Evolutionary conservation across 1,140 invertebrate species (phyloP).

Genomic region (Drosophila guanche): DNA sequence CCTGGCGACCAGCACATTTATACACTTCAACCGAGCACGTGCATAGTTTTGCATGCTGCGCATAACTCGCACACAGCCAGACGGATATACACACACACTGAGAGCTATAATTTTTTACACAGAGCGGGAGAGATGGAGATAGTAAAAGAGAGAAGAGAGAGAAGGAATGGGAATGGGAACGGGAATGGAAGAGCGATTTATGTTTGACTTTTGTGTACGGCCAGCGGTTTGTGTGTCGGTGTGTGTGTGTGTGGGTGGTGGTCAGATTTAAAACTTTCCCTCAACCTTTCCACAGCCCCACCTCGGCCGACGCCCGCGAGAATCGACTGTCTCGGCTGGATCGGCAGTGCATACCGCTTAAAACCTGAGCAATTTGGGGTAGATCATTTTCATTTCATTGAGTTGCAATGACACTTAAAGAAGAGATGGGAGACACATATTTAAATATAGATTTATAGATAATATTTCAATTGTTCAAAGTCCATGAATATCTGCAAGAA

Average conservation of each 20-base stretch:
- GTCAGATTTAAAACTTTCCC: slow-evolving; percentile 63
- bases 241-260: slow-evolving; percentile 2
- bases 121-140: slow-evolving; percentile 22
- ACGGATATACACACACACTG: slow-evolving; percentile 16
- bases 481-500: too few species aligned
- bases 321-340: slow-evolving; percentile 44
- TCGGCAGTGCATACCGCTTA: slow-evolving; percentile 26
- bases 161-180: slow-evolving; percentile 22
- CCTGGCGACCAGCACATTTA: slow-evolving; percentile 69
- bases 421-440: too few species aligned
- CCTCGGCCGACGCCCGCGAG: slow-evolving; percentile 18
- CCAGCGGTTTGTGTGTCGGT: slow-evolving; percentile 53
- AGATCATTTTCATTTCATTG: neutral
- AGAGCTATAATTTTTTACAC: slow-evolving; percentile 68
- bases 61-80: slow-evolving; percentile 63
- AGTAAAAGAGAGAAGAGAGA: neutral
- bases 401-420: too few species aligned
- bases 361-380: neutral
- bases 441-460: too few species aligned
- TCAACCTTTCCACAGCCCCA: slow-evolving; percentile 3
- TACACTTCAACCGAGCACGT: slow-evolving; percentile 77
- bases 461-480: too few species aligned
- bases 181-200: slow-evolving; percentile 65
- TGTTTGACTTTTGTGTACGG: slow-evolving; percentile 78
- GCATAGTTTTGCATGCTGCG: slow-evolving; percentile 80